These are phyloP conservation scores for Boloria euphrosyne DNA, from an alignment of 2,888 invertebrate genomes.

Conservation along the genomic window DNA sequence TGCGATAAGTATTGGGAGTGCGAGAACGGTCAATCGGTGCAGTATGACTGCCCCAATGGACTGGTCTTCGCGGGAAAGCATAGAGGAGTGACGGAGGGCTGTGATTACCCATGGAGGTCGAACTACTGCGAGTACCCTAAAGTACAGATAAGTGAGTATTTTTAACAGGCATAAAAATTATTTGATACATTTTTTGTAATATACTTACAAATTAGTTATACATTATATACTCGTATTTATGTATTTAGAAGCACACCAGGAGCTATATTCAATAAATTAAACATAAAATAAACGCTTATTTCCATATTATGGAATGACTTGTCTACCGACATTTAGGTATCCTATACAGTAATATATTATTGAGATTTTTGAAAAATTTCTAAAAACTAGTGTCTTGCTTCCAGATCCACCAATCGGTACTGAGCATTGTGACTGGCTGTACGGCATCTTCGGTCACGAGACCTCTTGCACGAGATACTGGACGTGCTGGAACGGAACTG, in stretches of 20 bases:
- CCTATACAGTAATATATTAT: no score
- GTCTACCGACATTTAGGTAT: no score
- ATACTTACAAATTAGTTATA: no score
- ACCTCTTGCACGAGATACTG: slow-evolving; percentile 96
- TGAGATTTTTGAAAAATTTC: background rate
- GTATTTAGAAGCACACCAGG: no score
- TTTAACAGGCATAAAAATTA: background rate
- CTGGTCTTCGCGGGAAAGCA: slow-evolving; percentile 94
- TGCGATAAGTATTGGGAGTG: slow-evolving; percentile 94
- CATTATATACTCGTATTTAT: no score
- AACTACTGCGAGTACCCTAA: slow-evolving; percentile 89
- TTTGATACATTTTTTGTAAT: no score
- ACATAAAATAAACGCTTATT: no score
- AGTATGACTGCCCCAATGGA: slow-evolving; percentile 95
- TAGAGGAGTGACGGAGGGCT: slow-evolving; percentile 93
- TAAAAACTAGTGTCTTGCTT: background rate
- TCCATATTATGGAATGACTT: no score
- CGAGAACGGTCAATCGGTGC: slow-evolving; percentile 89
- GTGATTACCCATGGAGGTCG: slow-evolving; percentile 94
- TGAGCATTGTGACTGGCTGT: slow-evolving; percentile 95
- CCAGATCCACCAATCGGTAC: slow-evolving; percentile 91
- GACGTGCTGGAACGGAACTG: slow-evolving; percentile 97
- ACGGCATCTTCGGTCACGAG: slow-evolving; percentile 96
- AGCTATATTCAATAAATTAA: no score
- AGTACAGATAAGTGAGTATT: slow-evolving; percentile 85